Evolutionary conservation across 2,797 vertebrate genomes (phyloP).

Genomic region (Spizella passerina): DNA sequence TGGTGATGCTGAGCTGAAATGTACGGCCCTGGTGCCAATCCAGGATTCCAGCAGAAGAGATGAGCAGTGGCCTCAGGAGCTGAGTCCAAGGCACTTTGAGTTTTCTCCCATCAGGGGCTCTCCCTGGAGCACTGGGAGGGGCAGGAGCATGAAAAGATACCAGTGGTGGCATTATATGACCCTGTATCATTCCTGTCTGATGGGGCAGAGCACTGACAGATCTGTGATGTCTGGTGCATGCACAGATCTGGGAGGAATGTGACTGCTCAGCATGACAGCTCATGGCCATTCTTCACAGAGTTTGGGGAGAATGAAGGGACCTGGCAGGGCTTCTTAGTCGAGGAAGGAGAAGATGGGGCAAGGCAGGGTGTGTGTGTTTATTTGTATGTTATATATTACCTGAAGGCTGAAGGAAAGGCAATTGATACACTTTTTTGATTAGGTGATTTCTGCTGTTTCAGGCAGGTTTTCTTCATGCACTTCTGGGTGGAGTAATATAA

Average conservation of each 20-base stretch:
- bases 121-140: neutral
- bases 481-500: neutral
- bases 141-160: accelerated
- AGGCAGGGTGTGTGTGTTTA: accelerated
- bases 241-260: neutral
- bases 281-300: neutral
- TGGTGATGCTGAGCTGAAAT: neutral
- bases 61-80: neutral
- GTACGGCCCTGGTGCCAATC: accelerated
- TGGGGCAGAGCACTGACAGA: neutral
- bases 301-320: neutral
- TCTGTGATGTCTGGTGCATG: too few relatives aligned
- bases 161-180: neutral
- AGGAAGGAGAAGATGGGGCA: neutral
- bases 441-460: neutral
- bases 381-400: neutral
- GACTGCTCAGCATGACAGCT: neutral
- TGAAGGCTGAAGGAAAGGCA: neutral
- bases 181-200: neutral
- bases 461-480: accelerated
- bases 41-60: neutral
- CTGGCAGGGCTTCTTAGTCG: neutral
- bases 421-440: neutral
- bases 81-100: neutral
- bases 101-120: accelerated